Evolutionary conservation across 2,113 vertebrate species (phyloP), one percentile per base, ranked within the genome.

Genomic region (Ia io): DNA sequence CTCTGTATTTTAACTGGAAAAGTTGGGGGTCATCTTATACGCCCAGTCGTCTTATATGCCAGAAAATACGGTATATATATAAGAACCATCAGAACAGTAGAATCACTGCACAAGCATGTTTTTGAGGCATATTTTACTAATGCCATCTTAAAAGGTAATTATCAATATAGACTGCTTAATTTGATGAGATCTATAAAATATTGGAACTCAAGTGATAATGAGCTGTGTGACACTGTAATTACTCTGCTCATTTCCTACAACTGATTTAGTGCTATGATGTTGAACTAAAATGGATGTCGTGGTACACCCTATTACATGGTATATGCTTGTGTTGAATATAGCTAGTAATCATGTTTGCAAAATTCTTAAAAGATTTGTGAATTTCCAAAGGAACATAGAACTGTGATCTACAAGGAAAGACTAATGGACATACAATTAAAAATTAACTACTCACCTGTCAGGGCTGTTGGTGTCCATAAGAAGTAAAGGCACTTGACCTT

Each of bases 401-500:
- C 61, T 88, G 28, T 63, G 67, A 51, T 67, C 42, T 35, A 47
- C 32, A 89, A 76, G 63, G 67, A 77, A 85, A 61, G 37, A 22
- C 32, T 44, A 32, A 32, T 22, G 9, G 35, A 89, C 59, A 18
- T 82, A 2, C 12, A 74, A 35, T 5, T 70, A 53, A 90, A 85
- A 88, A 93, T 88, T 63, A 49, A 82, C 61, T 23, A 18, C 20
- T 25, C 28, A 16, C 37, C 61, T 87, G 63, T 32, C 85, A 73
- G 28, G 30, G 42, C 53, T 86, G 14, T 59, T 70, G 42, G 47
- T 92, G n/a, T 69, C 22, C 3, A 9, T 32, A 71, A 83, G 78
- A 87, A 91, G n/a, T 71, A 16, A 53, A n/a, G 9, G 35, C 13
- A 78, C n/a, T 82, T 97, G 94, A 90, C 94, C 93, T 97, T 96